Evolutionary conservation across 2,888 invertebrate species (phyloP), one percentile per base, ranked within the genome.

Genomic region (Xanthia icteritia): DNA sequence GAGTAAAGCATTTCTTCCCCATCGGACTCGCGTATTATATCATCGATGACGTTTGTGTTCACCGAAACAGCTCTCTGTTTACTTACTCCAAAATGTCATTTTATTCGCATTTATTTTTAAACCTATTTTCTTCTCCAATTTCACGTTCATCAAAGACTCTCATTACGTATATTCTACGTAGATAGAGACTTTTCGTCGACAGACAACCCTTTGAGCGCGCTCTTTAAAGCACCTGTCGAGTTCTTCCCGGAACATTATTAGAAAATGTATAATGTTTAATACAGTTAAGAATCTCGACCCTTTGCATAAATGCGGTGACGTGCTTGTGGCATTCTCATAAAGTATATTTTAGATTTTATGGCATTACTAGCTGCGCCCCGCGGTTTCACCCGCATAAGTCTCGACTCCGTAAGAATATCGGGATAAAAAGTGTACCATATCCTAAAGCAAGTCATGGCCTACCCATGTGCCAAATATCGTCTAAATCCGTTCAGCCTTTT

Each of bases 181-280:
- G 27, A n/a, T 51, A 65, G 17, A 45, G 27, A 60, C 63, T 36
- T 45, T 66, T 54, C 45, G 31, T 20, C 23, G 60, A 31, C 51
- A 63, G 68, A 36, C 9, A 64, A 68, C 45, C 79, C 84, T 83
- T 86, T 73, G 86, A 70, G 66, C 27, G 45, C 31, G 58, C 74
- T 77, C 45, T 65, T 68, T 63, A 60, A 69, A 83, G 69, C 78
- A 69, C 69, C 69, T 86, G 73, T 74, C 17, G 20, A 63, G 60
- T 72, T 70, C 63, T 71, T 56, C 51, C 20, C 27, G 15, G 70
- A 73, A 63, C 39, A 63, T 84, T 73, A 72, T 66, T 80, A 73
- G 67, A 73, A 84, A 86, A 71, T 73, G 58, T 79, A 68, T 63
- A 61, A 48, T 73, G 73, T 76, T 68, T 76, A 79, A 79, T 76